Base-by-base conservation (phyloP, 2,888 invertebrate genomes). In the Argyresthia goedartella region DNA sequence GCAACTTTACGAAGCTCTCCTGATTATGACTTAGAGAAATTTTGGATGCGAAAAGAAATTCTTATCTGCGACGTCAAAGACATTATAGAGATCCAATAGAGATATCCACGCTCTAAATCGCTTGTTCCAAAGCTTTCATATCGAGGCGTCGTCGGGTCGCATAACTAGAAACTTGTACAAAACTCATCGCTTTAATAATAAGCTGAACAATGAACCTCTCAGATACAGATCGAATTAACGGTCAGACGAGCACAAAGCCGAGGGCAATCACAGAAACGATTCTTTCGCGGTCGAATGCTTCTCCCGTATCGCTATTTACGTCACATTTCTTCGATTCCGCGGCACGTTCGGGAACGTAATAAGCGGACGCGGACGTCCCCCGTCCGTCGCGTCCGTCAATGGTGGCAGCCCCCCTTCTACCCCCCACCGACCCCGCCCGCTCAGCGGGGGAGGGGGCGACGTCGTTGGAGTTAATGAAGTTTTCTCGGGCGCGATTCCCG, bases 241-340 rank as follows among this genome's bases (percentile, higher is more conserved):
- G 80, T 76, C 78, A 81, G 65, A 66, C 73, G 75, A 73, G 71
- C 77, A 79, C 81, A 81, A 81, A 81, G 75, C 73, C 67, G 56
- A 13, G 65, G 69, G 76, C 82, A 82, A 81, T 82, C 82, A 81
- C 73, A 65, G 67, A 67, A 68, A 73, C 78, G 77, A 81, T 81
- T 81, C 80, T 75, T 77, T 72, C 65, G 59, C 69, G 69, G 55
- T 55, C 55, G 54, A 52, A 52, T 54, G 49, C 46, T 52, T 49
- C 43, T 52, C 54, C 54, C 53, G 51, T 53, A 53, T 46, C 56
- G 52, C 54, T 50, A 52, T 54, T 84, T 81, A 80, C 82, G 81
- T 81, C 81, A 76, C 81, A 82, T 86, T 85, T 81, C 82, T 85
- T 81, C 85, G 85, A 84, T 82, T 85, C 79, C 81, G 82, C 76